These are phyloP conservation scores for Gallinago jamesoni DNA, from an alignment of 2,113 vertebrate genomes.

Conservation along the genomic window DNA sequence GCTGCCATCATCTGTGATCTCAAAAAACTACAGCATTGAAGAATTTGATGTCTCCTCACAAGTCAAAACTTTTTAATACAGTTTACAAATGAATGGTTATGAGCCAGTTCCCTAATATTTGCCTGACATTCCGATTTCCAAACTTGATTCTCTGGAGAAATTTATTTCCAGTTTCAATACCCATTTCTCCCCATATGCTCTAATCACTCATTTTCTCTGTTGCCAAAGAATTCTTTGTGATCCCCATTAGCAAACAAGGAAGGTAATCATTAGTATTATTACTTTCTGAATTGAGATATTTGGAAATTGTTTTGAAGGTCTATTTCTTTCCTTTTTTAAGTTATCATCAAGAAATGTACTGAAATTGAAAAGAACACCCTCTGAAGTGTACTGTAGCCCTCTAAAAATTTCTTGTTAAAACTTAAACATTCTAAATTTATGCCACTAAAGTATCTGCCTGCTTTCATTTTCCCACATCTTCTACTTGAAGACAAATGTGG, in stretches of 20 bases:
- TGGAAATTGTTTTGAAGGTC: not conserved
- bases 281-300: not conserved
- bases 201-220: not conserved
- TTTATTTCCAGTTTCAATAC: not conserved
- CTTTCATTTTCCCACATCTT: slow-evolving; percentile 28
- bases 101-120: not conserved
- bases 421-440: slow-evolving; percentile 12
- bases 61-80: not conserved
- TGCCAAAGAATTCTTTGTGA: not conserved
- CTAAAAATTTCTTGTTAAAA: not conserved
- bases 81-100: not conserved
- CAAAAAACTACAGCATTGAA: not conserved
- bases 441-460: not conserved
- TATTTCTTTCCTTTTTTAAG: not conserved
- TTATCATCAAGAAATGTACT: not conserved
- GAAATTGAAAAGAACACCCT: not conserved
- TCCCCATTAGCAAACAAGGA: not conserved
- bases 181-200: not conserved
- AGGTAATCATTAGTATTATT: not conserved
- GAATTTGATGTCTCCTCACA: not conserved
- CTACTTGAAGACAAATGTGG: slow-evolving; percentile 34
- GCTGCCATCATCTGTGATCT: not conserved
- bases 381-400: not conserved
- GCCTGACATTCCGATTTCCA: not conserved
- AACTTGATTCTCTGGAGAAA: not conserved